A percentile compares a stretch with the other conserved stretches of the same genome.
These are phyloP conservation scores for Syrmaticus mikado DNA, from an alignment of 2,113 vertebrate genomes.

Conservation along the genomic window DNA sequence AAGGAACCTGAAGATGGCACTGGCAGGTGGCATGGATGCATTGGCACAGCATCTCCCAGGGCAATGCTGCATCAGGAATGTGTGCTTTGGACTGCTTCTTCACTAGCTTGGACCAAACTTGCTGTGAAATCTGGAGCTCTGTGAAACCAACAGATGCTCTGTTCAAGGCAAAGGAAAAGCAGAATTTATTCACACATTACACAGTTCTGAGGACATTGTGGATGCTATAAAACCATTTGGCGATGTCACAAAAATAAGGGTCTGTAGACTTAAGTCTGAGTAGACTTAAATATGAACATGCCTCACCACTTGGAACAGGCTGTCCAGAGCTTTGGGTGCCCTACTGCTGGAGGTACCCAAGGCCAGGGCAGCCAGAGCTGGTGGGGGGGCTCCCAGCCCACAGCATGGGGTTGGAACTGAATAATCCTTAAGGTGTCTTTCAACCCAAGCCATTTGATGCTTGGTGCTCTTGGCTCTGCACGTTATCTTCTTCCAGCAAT, in stretches of 20 bases:
- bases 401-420: too few species aligned
- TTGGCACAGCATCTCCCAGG: neutral
- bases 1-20: accelerated
- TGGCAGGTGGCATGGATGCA: neutral
- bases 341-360: too few species aligned
- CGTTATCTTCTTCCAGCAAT: neutral
- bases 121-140: accelerated
- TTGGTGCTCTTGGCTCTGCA: neutral
- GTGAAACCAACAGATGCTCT: neutral
- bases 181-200: accelerated
- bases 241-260: neutral
- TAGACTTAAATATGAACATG: neutral
- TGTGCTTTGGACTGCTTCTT: neutral
- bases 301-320: too few species aligned
- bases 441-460: too few species aligned
- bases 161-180: neutral
- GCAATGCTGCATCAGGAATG: neutral
- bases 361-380: too few species aligned
- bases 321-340: too few species aligned
- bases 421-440: too few species aligned
- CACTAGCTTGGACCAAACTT: neutral
- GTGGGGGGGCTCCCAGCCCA: neutral
- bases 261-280: neutral
- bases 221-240: accelerated
- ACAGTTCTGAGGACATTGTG: accelerated